phyloP scores from a whole-genome alignment of 23 tunicate genomes.

The Halocynthia roretzi region DNA sequence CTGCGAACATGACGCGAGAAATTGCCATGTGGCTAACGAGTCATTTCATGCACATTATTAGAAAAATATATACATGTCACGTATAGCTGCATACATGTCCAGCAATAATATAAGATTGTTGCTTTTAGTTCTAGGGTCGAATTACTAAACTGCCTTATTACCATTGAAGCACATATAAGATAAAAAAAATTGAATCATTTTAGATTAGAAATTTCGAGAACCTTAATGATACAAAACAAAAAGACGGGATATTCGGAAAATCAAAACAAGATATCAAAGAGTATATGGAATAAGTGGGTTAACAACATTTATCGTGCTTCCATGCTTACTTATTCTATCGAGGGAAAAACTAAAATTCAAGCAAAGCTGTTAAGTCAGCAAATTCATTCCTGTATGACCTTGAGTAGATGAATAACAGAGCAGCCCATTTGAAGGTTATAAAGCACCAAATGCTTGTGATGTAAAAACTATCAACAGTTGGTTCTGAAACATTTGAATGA shows the following conservation, averaged over 20 bases:
- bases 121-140: too few relatives aligned
- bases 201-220: too few relatives aligned
- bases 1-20: too few relatives aligned
- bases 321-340: not conserved
- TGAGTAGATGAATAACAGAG: slow-evolving; percentile 10
- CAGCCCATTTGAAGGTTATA: slow-evolving; percentile 25
- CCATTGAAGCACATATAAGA: too few relatives aligned
- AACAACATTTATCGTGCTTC: not conserved
- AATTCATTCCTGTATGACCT: slow-evolving; percentile 37
- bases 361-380: slow-evolving; percentile 34
- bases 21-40: too few relatives aligned
- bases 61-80: too few relatives aligned
- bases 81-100: too few relatives aligned
- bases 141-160: too few relatives aligned
- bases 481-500: slow-evolving; percentile 7
- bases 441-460: slow-evolving; percentile 32
- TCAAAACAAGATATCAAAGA: not conserved
- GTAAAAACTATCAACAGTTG: slow-evolving; percentile 33
- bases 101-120: too few relatives aligned
- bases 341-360: slow-evolving; percentile 27
- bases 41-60: too few relatives aligned
- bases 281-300: not conserved
- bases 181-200: too few relatives aligned
- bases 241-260: not conserved
- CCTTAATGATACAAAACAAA: too few relatives aligned